A percentile compares a stretch with the other conserved stretches of the same genome.
These are phyloP conservation scores for Euphonia xanthogaster DNA, from an alignment of 2,797 vertebrate species.

Conservation along the genomic window DNA sequence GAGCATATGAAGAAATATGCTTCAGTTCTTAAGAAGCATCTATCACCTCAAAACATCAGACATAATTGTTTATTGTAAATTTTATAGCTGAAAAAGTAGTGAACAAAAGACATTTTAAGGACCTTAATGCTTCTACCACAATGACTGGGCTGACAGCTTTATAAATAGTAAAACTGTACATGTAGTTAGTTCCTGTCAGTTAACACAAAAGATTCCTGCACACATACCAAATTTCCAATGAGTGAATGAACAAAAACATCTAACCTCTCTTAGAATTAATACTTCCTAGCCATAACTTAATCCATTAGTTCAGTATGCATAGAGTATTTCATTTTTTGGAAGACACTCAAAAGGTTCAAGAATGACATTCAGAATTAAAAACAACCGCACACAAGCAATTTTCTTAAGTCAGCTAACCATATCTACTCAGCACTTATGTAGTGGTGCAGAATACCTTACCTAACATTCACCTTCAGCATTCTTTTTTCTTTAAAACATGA, in stretches of 20 bases:
- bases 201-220: slow-evolving; percentile 10
- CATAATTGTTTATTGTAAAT: background rate
- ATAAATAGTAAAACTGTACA: background rate
- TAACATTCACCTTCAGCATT: background rate
- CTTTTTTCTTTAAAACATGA: background rate
- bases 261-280: background rate
- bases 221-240: background rate
- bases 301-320: background rate
- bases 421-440: background rate
- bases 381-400: background rate
- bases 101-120: background rate
- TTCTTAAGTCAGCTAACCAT: background rate
- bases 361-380: background rate
- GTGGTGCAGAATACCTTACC: background rate
- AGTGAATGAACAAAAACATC: background rate
- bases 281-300: background rate
- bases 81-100: background rate
- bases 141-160: background rate
- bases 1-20: background rate
- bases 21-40: background rate
- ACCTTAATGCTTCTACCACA: background rate
- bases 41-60: background rate
- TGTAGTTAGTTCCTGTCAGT: background rate
- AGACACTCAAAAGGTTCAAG: background rate
- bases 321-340: background rate